Evolutionary conservation across 64 coral and sea anemone genomes (phyloP).

Genomic region (Porites australiensis): DNA sequence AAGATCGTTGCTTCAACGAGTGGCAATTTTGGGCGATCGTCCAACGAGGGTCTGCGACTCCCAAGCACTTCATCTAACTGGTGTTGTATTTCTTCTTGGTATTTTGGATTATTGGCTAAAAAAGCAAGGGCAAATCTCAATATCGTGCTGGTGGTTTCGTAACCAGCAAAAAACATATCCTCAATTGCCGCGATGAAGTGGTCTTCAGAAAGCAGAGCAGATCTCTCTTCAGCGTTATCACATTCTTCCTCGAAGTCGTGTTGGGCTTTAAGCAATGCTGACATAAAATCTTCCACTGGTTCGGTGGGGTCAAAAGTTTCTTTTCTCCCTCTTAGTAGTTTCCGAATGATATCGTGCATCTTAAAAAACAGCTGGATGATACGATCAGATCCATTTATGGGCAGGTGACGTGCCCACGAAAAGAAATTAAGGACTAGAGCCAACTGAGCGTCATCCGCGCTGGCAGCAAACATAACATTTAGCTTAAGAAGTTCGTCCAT

Average conservation of each 20-base stretch:
- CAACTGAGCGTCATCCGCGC: background rate
- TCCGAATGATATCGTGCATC: slow-evolving; percentile 2
- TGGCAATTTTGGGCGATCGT: slow-evolving; percentile 25
- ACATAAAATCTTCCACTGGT: slow-evolving; percentile 32
- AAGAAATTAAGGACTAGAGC: slow-evolving; percentile 8
- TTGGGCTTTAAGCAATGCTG: slow-evolving; percentile 32
- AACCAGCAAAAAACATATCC: slow-evolving; percentile 35
- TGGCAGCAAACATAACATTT: background rate
- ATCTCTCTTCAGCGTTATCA: background rate
- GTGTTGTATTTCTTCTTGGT: slow-evolving; percentile 23
- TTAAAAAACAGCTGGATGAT: background rate
- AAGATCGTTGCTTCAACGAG: slow-evolving; percentile 44
- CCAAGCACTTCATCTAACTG: slow-evolving; percentile 33
- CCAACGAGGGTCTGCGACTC: background rate
- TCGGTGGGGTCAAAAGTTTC: slow-evolving; percentile 24
- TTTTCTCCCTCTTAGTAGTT: background rate
- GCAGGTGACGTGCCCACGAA: slow-evolving; percentile 37
- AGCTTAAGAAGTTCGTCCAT: slow-evolving; percentile 23
- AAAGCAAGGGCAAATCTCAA: slow-evolving; percentile 17
- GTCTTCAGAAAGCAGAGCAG: slow-evolving; percentile 12
- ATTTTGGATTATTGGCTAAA: background rate
- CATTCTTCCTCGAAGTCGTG: background rate
- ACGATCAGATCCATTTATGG: slow-evolving; percentile 11
- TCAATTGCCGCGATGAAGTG: slow-evolving; percentile 20
- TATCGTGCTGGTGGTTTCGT: slow-evolving; percentile 48